phyloP scores from a whole-genome alignment of 2,113 vertebrate species.

The Halcyon malimbica region DNA sequence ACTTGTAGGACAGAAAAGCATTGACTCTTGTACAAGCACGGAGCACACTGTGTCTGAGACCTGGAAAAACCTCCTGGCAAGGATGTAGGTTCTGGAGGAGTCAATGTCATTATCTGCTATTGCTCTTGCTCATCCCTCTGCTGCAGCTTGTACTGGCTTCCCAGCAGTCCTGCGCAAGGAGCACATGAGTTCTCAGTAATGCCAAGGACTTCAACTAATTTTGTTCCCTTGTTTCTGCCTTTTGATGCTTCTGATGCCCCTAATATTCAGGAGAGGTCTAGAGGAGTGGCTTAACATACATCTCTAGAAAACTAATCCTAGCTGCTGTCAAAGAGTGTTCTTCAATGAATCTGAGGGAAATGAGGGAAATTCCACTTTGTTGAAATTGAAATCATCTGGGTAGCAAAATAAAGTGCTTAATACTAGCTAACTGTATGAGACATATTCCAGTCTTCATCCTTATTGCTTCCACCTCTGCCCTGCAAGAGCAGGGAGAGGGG shows the following conservation, averaged over 20 bases:
- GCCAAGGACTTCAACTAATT: background rate
- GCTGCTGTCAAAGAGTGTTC: background rate
- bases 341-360: background rate
- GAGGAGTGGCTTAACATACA: background rate
- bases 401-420: background rate
- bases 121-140: background rate
- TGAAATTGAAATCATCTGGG: background rate
- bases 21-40: background rate
- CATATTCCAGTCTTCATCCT: background rate
- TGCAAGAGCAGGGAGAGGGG: background rate
- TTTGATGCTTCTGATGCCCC: background rate
- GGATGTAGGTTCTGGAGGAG: fast-evolving
- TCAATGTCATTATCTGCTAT: background rate
- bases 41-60: background rate
- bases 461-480: background rate
- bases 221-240: background rate
- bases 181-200: background rate
- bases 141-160: background rate
- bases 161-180: background rate
- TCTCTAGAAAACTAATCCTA: background rate
- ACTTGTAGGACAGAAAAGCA: background rate
- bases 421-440: background rate
- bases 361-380: background rate
- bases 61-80: background rate
- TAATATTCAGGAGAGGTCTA: background rate